A percentile compares a stretch with the other conserved stretches of the same genome.
Conservation (phyloP, 2,797 vertebrate genomes). For the Apogon hyalosoma region DNA sequence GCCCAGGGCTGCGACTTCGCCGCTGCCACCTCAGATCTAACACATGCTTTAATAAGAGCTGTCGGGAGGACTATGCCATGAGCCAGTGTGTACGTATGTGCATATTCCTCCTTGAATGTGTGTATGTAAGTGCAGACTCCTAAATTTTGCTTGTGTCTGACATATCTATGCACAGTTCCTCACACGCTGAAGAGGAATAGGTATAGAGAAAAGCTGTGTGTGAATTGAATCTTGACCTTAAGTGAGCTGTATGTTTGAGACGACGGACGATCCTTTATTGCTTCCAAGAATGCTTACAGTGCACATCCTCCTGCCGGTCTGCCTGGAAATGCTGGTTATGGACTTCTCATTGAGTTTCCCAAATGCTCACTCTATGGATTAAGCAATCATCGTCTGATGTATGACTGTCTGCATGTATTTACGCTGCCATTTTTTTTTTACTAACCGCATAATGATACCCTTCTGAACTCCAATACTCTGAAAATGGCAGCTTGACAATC, state of each 20-base stretch:
- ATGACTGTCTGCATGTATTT: slow-evolving; percentile 39
- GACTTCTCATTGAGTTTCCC: slow-evolving; percentile 69
- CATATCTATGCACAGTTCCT: neutral
- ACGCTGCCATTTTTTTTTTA: slow-evolving; percentile 14
- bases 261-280: slow-evolving; percentile 33
- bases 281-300: slow-evolving; percentile 61
- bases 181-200: slow-evolving; percentile 1
- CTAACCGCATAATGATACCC: slow-evolving; percentile 20
- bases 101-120: slow-evolving; percentile 1
- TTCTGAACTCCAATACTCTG: slow-evolving; percentile 5
- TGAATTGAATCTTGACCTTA: slow-evolving; percentile 28
- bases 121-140: slow-evolving; percentile 6
- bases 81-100: slow-evolving; percentile 21
- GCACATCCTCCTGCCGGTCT: slow-evolving; percentile 46
- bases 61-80: slow-evolving; percentile 27
- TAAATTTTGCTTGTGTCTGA: slow-evolving; percentile 13
- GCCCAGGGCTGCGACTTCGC: slow-evolving; percentile 66
- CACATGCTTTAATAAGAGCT: slow-evolving; percentile 61
- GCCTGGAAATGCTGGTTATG: slow-evolving; percentile 59
- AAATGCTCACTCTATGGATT: slow-evolving; percentile 65
- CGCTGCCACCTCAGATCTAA: slow-evolving; percentile 64
- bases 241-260: slow-evolving; percentile 32
- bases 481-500: slow-evolving; percentile 41
- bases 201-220: slow-evolving; percentile 13
- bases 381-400: slow-evolving; percentile 55